Evolutionary conservation across 1,140 invertebrate species (phyloP).

Genomic region (Calosoma granatense): DNA sequence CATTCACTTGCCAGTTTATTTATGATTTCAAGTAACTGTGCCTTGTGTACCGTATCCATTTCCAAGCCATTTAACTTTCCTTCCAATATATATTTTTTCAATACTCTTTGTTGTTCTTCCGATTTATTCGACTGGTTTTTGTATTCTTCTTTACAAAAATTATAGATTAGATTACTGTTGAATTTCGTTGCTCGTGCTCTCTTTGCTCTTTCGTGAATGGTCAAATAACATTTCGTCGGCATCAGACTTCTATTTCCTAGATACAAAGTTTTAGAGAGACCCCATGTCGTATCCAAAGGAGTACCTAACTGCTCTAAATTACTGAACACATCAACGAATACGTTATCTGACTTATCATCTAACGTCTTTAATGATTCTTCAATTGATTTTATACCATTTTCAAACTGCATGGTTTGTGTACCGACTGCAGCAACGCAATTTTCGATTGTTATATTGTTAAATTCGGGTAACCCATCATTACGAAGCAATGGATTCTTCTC

Average conservation of each 20-base stretch:
- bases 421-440: constrained; percentile 72
- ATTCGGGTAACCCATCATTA: constrained; percentile 63
- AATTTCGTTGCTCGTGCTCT: constrained; percentile 55
- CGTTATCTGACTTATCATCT: constrained; percentile 42
- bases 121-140: constrained; percentile 37
- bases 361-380: constrained; percentile 41
- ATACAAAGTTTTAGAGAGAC: constrained; percentile 71
- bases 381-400: constrained; percentile 58
- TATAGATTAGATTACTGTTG: constrained; percentile 53
- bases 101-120: constrained; percentile 57
- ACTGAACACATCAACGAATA: constrained; percentile 63
- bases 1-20: constrained; percentile 41
- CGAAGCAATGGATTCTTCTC: constrained; percentile 65
- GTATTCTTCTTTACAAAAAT: constrained; percentile 51
- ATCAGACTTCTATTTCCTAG: constrained; percentile 70
- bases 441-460: constrained; percentile 69
- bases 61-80: constrained; percentile 68
- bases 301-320: constrained; percentile 63
- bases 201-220: constrained; percentile 61
- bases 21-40: constrained; percentile 38
- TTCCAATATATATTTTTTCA: constrained; percentile 72
- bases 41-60: constrained; percentile 34
- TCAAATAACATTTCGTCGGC: constrained; percentile 62
- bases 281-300: constrained; percentile 75
- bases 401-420: constrained; percentile 72